A percentile compares a stretch with the other conserved stretches of the same genome.
Evolutionary conservation across 2,113 vertebrate species (phyloP).

Genomic region (Naja naja): DNA sequence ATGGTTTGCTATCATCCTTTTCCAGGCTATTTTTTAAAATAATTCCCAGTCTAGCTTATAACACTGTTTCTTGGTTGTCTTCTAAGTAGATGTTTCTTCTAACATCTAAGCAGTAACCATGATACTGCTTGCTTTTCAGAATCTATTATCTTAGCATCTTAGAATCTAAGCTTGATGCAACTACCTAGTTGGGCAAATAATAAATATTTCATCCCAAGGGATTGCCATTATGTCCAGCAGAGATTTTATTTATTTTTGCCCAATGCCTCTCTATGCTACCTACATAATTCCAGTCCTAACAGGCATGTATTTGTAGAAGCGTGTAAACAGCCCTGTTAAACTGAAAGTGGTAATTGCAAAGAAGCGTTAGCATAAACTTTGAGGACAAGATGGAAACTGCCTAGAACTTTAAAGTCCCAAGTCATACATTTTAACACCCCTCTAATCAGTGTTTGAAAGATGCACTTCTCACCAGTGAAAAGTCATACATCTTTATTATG

Average conservation of each 20-base stretch:
- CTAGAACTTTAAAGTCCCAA: not conserved
- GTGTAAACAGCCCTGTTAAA: not conserved
- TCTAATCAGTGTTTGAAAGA: not conserved
- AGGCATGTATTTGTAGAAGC: not conserved
- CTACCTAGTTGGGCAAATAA: not conserved
- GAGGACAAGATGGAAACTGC: not conserved
- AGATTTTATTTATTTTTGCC: not conserved
- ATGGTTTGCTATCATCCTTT: not conserved
- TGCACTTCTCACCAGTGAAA: not conserved
- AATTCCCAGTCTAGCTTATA: not conserved
- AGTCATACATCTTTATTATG: not conserved
- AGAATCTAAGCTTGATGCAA: not conserved
- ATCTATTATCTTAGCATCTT: not conserved
- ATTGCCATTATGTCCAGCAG: not conserved
- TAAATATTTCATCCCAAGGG: not conserved
- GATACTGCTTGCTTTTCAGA: not conserved
- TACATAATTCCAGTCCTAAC: not conserved
- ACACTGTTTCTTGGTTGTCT: not conserved
- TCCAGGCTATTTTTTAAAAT: not conserved
- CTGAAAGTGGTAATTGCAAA: not conserved
- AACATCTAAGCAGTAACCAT: not conserved
- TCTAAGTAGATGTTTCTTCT: not conserved
- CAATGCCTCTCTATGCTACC: not conserved
- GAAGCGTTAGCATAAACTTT: accelerated
- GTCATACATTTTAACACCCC: not conserved